phyloP scores from a whole-genome alignment of 2,888 invertebrate species.

The Machimus atricapillus region DNA sequence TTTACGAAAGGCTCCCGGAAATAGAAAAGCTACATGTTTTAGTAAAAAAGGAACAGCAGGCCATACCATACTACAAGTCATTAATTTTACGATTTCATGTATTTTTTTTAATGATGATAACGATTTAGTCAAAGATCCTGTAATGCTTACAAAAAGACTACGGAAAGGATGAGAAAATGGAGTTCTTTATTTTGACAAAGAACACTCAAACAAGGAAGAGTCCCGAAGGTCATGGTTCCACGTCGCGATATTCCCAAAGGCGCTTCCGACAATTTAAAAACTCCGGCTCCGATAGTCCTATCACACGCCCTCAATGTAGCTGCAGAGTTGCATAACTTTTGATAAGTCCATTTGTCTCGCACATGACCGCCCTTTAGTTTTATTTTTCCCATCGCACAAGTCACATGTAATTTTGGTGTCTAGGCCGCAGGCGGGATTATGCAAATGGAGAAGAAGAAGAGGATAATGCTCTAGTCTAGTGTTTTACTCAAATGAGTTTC shows the following conservation, averaged over 20 bases:
- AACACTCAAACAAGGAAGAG: background rate
- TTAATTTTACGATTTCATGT: background rate
- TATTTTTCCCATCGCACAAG: background rate
- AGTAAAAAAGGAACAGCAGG: background rate
- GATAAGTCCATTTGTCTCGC: background rate
- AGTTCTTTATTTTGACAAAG: background rate
- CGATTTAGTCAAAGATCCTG: background rate
- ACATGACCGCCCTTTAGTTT: background rate
- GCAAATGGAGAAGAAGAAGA: background rate
- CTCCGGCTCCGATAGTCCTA: background rate
- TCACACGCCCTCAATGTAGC: background rate
- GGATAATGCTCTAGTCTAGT: background rate
- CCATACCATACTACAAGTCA: background rate
- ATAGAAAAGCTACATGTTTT: background rate
- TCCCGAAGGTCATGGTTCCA: background rate
- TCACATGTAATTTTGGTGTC: background rate
- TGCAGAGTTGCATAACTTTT: background rate
- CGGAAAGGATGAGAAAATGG: background rate
- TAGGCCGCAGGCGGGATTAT: background rate
- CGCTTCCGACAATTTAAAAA: background rate
- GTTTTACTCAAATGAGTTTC: background rate
- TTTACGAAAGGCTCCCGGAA: background rate
- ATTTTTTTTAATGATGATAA: background rate
- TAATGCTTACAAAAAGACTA: background rate
- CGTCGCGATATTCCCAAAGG: background rate